Conservation (phyloP, 1,140 invertebrate genomes). For the Ladona fulva region DNA sequence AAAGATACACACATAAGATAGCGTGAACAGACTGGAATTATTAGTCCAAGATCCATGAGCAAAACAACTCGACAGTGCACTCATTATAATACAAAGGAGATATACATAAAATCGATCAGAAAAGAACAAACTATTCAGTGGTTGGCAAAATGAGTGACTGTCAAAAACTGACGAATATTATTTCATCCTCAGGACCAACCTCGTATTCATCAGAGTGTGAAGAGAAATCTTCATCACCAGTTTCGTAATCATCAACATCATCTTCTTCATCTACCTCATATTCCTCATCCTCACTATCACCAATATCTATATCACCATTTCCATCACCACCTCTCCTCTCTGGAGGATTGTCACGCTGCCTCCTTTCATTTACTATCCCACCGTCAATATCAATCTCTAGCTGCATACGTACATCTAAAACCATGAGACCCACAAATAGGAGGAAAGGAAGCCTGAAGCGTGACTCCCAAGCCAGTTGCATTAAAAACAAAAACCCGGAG, state of each 20-base stretch:
- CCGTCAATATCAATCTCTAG: constrained; percentile 41
- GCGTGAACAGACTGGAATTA: too few species aligned
- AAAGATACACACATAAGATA: too few species aligned
- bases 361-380: neutral
- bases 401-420: constrained; percentile 45
- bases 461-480: constrained; percentile 48
- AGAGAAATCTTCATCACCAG: constrained; percentile 14
- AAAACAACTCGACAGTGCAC: too few species aligned
- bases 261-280: constrained; percentile 2
- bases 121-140: too few species aligned
- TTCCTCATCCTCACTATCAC: neutral
- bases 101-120: too few species aligned
- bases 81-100: too few species aligned
- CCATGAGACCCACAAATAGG: constrained; percentile 43
- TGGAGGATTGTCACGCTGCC: neutral
- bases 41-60: too few species aligned
- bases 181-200: neutral
- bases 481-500: constrained; percentile 38
- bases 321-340: neutral
- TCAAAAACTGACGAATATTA: neutral
- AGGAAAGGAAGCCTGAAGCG: constrained; percentile 46
- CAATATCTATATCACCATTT: constrained; percentile 17
- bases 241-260: neutral
- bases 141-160: too few species aligned
- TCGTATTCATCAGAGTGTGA: neutral